Evolutionary conservation across 2,888 invertebrate species (phyloP).

Genomic region (Emmelina monodactyla): DNA sequence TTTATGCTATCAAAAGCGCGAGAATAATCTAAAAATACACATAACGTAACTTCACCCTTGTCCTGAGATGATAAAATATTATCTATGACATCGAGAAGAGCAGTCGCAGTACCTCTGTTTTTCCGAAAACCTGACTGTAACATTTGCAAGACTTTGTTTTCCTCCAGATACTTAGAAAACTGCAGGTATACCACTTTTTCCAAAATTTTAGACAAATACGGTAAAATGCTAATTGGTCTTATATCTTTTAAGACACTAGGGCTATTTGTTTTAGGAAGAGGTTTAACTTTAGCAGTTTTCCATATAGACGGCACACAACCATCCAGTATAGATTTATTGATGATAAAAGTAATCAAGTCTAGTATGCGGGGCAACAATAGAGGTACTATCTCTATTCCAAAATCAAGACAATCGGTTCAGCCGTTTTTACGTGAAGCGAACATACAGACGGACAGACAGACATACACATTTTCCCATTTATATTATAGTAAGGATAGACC

Average conservation of each 20-base stretch:
- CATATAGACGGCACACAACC: conserved; percentile 3
- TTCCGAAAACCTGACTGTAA: conserved; percentile 7
- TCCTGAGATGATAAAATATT: not conserved
- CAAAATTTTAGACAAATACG: conserved; percentile 9
- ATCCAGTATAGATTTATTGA: conserved; percentile 6
- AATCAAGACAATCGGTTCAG: too few relatives aligned
- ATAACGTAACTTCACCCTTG: not conserved
- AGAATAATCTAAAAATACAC: conserved; percentile 9
- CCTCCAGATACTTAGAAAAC: conserved; percentile 4
- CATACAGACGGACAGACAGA: too few relatives aligned
- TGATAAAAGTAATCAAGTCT: conserved; percentile 1
- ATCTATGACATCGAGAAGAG: conserved; percentile 2
- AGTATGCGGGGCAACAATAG: not conserved
- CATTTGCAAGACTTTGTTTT: conserved; percentile 4
- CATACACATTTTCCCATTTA: too few relatives aligned
- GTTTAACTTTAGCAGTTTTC: conserved; percentile 8
- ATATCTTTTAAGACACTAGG: conserved; percentile 3
- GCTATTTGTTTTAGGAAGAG: conserved; percentile 6
- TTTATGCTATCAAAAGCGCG: conserved; percentile 14
- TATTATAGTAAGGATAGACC: too few relatives aligned
- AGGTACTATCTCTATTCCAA: conserved; percentile 8
- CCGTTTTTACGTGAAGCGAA: too few relatives aligned
- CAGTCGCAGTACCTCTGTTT: conserved; percentile 4
- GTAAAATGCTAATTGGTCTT: conserved; percentile 9
- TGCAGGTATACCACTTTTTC: conserved; percentile 8